A percentile compares a stretch with the other conserved stretches of the same genome.
Evolutionary conservation across 2,797 vertebrate genomes (phyloP).

Genomic region (Dicrostonyx torquatus): DNA sequence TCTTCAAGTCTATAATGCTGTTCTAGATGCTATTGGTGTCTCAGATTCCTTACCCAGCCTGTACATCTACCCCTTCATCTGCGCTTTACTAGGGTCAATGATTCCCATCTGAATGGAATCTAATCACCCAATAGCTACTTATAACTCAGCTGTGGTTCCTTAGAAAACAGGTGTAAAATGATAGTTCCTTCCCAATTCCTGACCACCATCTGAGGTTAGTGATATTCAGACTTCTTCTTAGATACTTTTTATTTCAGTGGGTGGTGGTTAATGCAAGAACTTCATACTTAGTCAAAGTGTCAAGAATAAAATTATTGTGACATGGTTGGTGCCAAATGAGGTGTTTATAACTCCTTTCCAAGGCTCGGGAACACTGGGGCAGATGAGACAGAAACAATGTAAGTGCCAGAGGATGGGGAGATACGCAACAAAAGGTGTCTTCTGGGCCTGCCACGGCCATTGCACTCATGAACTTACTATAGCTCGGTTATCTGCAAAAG

Average conservation of each 20-base stretch:
- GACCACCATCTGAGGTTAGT: not conserved
- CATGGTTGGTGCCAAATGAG: not conserved
- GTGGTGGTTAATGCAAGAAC: not conserved
- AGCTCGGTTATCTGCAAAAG: not conserved
- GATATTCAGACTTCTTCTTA: not conserved
- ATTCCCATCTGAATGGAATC: not conserved
- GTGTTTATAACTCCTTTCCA: not conserved
- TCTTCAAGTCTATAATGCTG: not conserved
- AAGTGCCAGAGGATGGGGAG: not conserved
- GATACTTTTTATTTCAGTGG: not conserved
- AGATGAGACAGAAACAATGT: not conserved
- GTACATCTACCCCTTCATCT: not conserved
- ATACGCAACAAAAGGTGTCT: not conserved
- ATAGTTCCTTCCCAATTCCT: not conserved
- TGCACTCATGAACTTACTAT: not conserved
- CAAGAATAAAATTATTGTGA: not conserved
- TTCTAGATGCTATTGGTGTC: not conserved
- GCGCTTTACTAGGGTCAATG: not conserved
- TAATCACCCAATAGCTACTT: not conserved
- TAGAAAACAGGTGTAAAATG: not conserved
- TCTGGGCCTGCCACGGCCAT: too few relatives aligned
- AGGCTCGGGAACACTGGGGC: not conserved
- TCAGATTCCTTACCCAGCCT: not conserved
- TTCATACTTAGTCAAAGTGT: not conserved
- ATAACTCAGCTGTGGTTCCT: not conserved